A percentile compares a stretch with the other conserved stretches of the same genome.
Evolutionary conservation across 1,140 invertebrate species (phyloP).

Genomic region (Octopus sinensis): DNA sequence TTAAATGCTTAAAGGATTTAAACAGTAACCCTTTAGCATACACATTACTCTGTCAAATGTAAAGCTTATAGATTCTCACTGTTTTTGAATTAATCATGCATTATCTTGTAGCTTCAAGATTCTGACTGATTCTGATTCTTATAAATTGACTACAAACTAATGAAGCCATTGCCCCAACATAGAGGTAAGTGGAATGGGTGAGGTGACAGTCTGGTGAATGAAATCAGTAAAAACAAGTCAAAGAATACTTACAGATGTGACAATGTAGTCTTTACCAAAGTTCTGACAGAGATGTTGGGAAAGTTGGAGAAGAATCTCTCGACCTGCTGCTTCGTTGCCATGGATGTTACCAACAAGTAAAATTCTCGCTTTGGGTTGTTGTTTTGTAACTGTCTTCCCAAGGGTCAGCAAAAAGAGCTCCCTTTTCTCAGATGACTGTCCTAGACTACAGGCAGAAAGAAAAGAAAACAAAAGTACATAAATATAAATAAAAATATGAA

Average conservation of each 20-base stretch:
- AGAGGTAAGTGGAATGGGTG: too few relatives aligned
- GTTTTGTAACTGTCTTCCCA: conserved; percentile 66
- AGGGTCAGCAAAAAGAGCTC: conserved; percentile 92
- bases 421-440: conserved; percentile 61
- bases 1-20: too few relatives aligned
- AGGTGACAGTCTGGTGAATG: too few relatives aligned
- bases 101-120: too few relatives aligned
- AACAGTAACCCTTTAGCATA: too few relatives aligned
- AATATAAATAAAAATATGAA: neutral
- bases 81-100: too few relatives aligned
- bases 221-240: neutral
- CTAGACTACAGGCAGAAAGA: conserved; percentile 32
- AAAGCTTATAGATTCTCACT: too few relatives aligned
- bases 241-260: conserved; percentile 32
- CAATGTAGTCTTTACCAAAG: conserved; percentile 58
- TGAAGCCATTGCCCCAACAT: too few relatives aligned
- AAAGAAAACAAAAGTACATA: neutral
- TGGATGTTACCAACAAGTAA: conserved; percentile 87
- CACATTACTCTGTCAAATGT: too few relatives aligned
- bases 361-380: conserved; percentile 50
- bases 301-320: conserved; percentile 71
- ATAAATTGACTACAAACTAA: too few relatives aligned
- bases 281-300: conserved; percentile 67
- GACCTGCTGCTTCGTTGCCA: conserved; percentile 81
- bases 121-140: too few relatives aligned